A percentile compares a stretch with the other conserved stretches of the same genome.
Evolutionary conservation across 1,140 invertebrate genomes (phyloP).

Genomic region (Nasonia giraulti): DNA sequence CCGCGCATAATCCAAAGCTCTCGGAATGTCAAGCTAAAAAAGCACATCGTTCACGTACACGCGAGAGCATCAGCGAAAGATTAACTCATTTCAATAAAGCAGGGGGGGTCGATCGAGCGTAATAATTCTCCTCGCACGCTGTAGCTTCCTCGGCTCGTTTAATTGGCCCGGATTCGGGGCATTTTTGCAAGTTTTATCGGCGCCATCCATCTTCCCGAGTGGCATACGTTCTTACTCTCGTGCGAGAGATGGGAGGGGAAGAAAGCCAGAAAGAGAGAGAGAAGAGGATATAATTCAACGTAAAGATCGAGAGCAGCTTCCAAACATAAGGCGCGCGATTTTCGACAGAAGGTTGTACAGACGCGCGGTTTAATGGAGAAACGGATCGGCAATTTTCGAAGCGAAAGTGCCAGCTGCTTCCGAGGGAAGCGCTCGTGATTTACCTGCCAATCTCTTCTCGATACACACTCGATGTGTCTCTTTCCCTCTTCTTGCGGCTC

Average conservation of each 20-base stretch:
- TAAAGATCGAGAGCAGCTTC: not conserved
- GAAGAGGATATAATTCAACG: not conserved
- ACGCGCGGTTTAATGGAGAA: not conserved
- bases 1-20: too few species aligned
- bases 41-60: too few species aligned
- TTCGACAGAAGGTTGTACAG: too few species aligned
- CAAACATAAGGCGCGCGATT: too few species aligned
- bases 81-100: too few species aligned
- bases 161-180: not conserved
- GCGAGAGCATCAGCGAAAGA: too few species aligned
- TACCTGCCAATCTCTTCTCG: conserved; percentile 28
- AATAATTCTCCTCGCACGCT: not conserved
- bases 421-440: conserved; percentile 7
- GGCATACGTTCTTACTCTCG: not conserved
- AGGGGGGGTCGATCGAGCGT: not conserved
- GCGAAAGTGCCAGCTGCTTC: not conserved
- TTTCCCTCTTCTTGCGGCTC: not conserved
- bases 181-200: conserved; percentile 7
- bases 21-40: too few species aligned
- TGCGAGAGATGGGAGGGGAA: not conserved
- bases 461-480: not conserved
- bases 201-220: not conserved
- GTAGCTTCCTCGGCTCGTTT: not conserved
- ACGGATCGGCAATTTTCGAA: conserved; percentile 15
- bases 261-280: not conserved